phyloP scores from a whole-genome alignment of 1,140 invertebrate genomes.

The Branchinecta lynchi region DNA sequence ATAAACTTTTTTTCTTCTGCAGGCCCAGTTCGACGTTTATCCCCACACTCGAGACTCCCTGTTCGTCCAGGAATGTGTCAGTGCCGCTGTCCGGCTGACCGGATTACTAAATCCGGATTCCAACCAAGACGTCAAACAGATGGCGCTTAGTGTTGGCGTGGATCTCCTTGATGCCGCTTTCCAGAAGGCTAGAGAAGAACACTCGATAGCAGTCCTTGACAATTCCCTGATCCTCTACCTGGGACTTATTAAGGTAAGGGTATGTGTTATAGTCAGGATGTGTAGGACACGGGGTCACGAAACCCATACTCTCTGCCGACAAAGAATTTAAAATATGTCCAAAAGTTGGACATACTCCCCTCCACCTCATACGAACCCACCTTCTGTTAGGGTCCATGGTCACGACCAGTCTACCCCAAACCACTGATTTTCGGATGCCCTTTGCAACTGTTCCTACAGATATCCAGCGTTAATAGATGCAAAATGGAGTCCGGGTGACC shows the following conservation, averaged over 20 bases:
- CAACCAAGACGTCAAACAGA: not conserved
- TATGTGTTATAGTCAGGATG: not conserved
- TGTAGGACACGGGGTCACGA: no score
- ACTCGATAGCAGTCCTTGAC: not conserved
- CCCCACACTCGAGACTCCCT: not conserved
- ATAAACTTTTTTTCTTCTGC: not conserved
- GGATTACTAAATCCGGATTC: not conserved
- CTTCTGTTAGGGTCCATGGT: no score
- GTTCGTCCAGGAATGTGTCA: not conserved
- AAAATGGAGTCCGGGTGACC: not conserved
- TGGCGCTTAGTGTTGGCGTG: not conserved
- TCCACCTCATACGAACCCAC: no score
- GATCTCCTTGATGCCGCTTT: not conserved
- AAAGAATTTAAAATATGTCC: no score
- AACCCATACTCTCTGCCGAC: no score
- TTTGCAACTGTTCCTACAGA: no score
- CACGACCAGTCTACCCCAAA: no score
- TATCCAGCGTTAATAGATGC: no score
- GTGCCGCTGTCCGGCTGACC: not conserved
- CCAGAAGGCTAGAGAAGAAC: not conserved
- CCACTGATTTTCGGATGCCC: no score
- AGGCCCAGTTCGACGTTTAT: not conserved
- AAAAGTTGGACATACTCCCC: no score
- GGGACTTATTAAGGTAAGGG: not conserved
- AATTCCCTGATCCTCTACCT: not conserved